Conservation (phyloP, 2,113 vertebrate genomes). For the Pampusana beccarii region DNA sequence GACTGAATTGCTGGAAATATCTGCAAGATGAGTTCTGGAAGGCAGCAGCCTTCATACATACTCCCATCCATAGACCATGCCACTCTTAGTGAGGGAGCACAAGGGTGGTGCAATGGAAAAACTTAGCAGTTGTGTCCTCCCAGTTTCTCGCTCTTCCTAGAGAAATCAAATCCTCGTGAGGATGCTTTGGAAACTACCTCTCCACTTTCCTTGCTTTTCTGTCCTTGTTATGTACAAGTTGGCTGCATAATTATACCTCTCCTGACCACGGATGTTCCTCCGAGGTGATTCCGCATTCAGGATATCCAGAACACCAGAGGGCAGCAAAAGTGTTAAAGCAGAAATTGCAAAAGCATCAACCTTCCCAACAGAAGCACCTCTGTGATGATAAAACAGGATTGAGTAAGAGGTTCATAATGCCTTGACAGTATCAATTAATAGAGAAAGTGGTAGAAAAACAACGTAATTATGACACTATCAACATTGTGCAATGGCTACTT, state of each 20-base stretch:
- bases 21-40: conserved; percentile 27
- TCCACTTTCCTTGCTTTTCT: background rate
- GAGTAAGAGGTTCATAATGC: background rate
- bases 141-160: background rate
- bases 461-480: background rate
- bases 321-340: conserved; percentile 51
- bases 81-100: background rate
- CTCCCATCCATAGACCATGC: background rate
- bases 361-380: background rate
- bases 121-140: background rate
- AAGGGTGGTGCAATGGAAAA: conserved; percentile 14
- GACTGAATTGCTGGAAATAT: conserved; percentile 60
- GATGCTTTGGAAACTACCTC: background rate
- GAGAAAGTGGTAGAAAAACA: background rate
- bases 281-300: background rate
- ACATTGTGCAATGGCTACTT: background rate
- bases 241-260: background rate
- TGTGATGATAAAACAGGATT: background rate
- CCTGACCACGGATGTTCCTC: background rate
- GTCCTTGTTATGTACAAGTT: fast-evolving
- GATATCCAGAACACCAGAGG: conserved; percentile 51
- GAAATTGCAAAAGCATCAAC: background rate
- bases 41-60: background rate
- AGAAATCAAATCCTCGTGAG: background rate
- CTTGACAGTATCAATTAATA: background rate